Evolutionary conservation across 2,888 invertebrate genomes (phyloP).

Genomic region (Megamerina dolium): DNA sequence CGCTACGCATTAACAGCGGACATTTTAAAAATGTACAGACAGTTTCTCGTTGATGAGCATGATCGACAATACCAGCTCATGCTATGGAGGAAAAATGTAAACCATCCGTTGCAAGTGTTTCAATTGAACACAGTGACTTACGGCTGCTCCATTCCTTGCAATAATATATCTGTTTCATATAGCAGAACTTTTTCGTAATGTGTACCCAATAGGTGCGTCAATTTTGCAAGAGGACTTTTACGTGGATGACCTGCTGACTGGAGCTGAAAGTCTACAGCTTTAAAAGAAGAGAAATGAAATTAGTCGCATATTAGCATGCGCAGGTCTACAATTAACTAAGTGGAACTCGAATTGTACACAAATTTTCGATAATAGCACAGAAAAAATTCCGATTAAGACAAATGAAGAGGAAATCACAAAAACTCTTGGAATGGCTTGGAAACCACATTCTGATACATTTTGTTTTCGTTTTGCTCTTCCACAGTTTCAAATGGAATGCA

Average conservation of each 20-base stretch:
- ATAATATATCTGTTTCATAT: too few relatives aligned
- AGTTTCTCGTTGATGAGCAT: too few relatives aligned
- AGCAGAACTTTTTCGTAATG: too few relatives aligned
- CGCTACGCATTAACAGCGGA: too few relatives aligned
- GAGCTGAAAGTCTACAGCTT: neutral
- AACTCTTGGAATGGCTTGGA: conserved; percentile 2
- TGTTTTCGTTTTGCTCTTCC: neutral
- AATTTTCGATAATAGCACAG: neutral
- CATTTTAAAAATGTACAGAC: too few relatives aligned
- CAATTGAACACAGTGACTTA: too few relatives aligned
- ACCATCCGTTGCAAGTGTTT: too few relatives aligned
- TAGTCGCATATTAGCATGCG: neutral
- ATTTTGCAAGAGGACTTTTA: neutral
- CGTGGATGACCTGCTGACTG: conserved; percentile 3
- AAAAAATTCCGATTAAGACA: neutral
- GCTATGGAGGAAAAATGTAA: too few relatives aligned
- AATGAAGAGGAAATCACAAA: neutral
- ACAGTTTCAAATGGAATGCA: neutral
- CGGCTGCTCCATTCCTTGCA: too few relatives aligned
- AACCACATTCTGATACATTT: neutral
- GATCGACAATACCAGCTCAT: too few relatives aligned
- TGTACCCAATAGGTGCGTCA: neutral
- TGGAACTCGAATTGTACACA: neutral
- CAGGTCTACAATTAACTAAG: neutral
- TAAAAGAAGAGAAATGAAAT: neutral